phyloP scores from a whole-genome alignment of 2,888 invertebrate species.

The Heliconius ismenius region DNA sequence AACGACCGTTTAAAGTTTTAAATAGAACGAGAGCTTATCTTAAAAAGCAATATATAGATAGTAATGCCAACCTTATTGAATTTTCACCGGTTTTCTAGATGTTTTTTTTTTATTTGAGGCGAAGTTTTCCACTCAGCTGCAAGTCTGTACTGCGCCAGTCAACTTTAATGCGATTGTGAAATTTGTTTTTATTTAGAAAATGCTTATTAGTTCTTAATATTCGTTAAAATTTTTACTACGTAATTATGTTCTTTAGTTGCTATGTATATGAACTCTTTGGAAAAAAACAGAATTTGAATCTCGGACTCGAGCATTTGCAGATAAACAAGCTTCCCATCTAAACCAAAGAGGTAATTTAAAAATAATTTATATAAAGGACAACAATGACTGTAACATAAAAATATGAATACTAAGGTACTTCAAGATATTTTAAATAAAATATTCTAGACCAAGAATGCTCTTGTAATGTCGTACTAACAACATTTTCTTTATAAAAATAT shows the following conservation, averaged over 20 bases:
- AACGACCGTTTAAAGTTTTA: constrained; percentile 6
- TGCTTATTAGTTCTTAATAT: not conserved
- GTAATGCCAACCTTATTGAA: constrained; percentile 28
- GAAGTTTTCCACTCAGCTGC: constrained; percentile 36
- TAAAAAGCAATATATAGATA: constrained; percentile 19
- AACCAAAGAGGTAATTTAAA: not conserved
- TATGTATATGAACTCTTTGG: too few relatives aligned
- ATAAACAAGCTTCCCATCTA: not conserved
- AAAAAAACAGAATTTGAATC: not conserved
- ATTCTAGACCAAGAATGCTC: not conserved
- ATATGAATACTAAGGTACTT: not conserved
- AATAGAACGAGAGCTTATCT: constrained; percentile 16
- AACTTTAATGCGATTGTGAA: constrained; percentile 31
- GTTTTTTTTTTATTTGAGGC: constrained; percentile 42
- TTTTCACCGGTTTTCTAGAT: constrained; percentile 31
- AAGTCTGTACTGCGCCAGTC: constrained; percentile 32
- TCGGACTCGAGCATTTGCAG: not conserved
- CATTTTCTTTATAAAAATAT: not conserved
- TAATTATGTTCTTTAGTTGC: too few relatives aligned
- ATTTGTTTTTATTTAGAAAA: constrained; percentile 23
- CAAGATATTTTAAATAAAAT: not conserved
- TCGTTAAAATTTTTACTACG: too few relatives aligned
- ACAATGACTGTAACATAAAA: not conserved
- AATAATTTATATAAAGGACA: not conserved
- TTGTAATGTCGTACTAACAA: not conserved